Conservation (phyloP, 2,888 invertebrate species). For the Caradrina kadenii region DNA sequence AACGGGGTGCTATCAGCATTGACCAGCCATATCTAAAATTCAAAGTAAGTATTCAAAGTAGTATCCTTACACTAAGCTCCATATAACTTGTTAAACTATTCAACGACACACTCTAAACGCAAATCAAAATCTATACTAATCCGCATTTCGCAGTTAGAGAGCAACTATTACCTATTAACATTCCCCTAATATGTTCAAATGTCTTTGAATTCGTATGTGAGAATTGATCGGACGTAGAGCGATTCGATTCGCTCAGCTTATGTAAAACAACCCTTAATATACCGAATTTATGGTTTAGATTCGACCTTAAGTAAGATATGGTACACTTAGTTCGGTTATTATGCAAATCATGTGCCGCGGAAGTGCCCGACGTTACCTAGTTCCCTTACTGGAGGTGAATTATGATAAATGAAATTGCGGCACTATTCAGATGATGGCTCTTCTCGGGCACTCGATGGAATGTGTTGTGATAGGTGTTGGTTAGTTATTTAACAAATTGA, state of each 20-base stretch:
- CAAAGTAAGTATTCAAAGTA: not conserved
- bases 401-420: slow-evolving; percentile 83
- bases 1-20: not conserved
- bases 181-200: slow-evolving; percentile 81
- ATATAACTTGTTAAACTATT: slow-evolving; percentile 31
- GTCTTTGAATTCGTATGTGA: slow-evolving; percentile 80
- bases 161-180: slow-evolving; percentile 66
- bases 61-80: not conserved
- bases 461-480: slow-evolving; percentile 43
- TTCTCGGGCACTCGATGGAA: slow-evolving; percentile 52
- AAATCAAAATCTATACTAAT: slow-evolving; percentile 49
- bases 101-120: slow-evolving; percentile 37
- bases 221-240: slow-evolving; percentile 81
- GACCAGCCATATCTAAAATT: not conserved
- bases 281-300: slow-evolving; percentile 73
- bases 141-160: slow-evolving; percentile 34
- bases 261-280: slow-evolving; percentile 70
- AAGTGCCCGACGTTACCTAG: slow-evolving; percentile 84
- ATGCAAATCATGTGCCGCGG: slow-evolving; percentile 86
- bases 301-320: slow-evolving; percentile 66
- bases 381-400: slow-evolving; percentile 84
- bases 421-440: slow-evolving; percentile 67
- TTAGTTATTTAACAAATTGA: slow-evolving; percentile 20
- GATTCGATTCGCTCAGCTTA: slow-evolving; percentile 69
- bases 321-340: slow-evolving; percentile 84